These are phyloP conservation scores for Melanitta fusca DNA, from an alignment of 2,797 vertebrate species.

Conservation along the genomic window DNA sequence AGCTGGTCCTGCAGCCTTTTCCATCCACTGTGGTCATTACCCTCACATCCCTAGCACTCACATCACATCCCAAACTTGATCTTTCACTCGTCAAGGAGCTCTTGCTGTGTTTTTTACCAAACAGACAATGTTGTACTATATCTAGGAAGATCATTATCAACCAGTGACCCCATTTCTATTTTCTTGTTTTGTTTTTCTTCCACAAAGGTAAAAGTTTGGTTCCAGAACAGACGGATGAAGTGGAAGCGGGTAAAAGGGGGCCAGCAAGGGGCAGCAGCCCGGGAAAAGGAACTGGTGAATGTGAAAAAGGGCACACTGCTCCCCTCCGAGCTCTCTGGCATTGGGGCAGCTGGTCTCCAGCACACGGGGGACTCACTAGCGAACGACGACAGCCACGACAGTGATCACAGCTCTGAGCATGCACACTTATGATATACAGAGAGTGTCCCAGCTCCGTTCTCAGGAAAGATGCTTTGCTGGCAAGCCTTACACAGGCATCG, in stretches of 20 bases:
- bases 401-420: slow-evolving; percentile 97
- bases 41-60: neutral
- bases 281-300: slow-evolving; percentile 97
- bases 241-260: slow-evolving; percentile 99
- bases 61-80: neutral
- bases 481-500: slow-evolving; percentile 76
- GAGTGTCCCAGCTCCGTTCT: slow-evolving; percentile 78
- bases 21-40: neutral
- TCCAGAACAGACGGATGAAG: slow-evolving; percentile 98
- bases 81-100: neutral
- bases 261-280: slow-evolving; percentile 94
- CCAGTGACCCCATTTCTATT: neutral
- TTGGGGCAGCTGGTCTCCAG: slow-evolving; percentile 87
- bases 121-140: neutral
- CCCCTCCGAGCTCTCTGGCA: slow-evolving; percentile 95
- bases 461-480: slow-evolving; percentile 84
- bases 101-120: neutral
- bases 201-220: slow-evolving; percentile 97
- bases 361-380: slow-evolving; percentile 95
- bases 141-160: neutral
- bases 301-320: slow-evolving; percentile 97
- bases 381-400: slow-evolving; percentile 97
- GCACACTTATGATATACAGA: slow-evolving; percentile 92
- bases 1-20: neutral
- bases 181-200: slow-evolving; percentile 14